phyloP scores from a whole-genome alignment of 2,888 invertebrate genomes.

The Pegoplata infirma region DNA sequence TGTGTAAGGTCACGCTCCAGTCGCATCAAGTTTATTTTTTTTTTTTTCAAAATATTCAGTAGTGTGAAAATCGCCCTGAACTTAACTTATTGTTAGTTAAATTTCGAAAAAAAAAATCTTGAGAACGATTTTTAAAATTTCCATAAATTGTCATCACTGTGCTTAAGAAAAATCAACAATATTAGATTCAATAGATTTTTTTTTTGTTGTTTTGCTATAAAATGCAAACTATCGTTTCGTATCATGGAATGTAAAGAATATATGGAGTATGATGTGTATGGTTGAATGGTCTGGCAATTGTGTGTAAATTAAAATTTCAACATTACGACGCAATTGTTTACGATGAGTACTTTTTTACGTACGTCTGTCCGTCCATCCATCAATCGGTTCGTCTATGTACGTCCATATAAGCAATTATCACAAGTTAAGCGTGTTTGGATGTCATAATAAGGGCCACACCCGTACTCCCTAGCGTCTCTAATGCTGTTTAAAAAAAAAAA shows the following conservation, averaged over 20 bases:
- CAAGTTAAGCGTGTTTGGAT: slow-evolving; percentile 36
- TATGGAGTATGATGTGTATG: too few relatives aligned
- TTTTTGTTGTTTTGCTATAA: not conserved
- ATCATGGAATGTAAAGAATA: not conserved
- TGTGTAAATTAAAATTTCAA: slow-evolving; percentile 13
- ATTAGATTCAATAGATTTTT: not conserved
- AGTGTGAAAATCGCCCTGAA: too few relatives aligned
- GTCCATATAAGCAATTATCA: slow-evolving; percentile 25
- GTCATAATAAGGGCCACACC: slow-evolving; percentile 43
- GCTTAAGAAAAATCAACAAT: too few relatives aligned
- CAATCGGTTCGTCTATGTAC: too few relatives aligned
- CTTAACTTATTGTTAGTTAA: too few relatives aligned
- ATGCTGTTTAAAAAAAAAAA: not conserved
- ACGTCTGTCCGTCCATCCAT: not conserved
- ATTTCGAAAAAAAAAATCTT: too few relatives aligned
- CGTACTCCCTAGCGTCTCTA: not conserved
- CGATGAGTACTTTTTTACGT: not conserved
- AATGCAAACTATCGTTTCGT: not conserved
- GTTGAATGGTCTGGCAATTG: not conserved
- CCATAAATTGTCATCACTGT: too few relatives aligned
- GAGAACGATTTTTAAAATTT: too few relatives aligned
- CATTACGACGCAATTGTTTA: slow-evolving; percentile 26
- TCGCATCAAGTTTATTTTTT: too few relatives aligned
- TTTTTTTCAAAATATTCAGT: too few relatives aligned
- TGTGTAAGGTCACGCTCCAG: too few relatives aligned